These are phyloP conservation scores for Eurytoma californica DNA, from an alignment of 2,888 invertebrate species.

Conservation along the genomic window DNA sequence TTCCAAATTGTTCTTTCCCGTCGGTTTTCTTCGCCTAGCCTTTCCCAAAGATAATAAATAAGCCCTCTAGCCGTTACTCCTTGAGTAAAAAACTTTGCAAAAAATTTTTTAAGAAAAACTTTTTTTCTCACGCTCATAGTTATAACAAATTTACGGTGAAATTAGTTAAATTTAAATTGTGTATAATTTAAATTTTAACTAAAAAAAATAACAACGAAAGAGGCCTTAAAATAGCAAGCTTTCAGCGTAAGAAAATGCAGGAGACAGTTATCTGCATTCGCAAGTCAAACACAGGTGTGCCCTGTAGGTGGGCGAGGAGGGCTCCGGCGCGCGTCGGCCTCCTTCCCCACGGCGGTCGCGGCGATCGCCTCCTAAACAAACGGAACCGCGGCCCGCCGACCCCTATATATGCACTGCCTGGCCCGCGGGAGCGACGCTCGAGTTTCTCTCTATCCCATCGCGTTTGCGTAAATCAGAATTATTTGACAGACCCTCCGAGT, in stretches of 20 bases:
- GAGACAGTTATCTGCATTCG: constrained; percentile 5
- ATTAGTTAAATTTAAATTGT: too few relatives aligned
- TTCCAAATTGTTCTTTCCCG: constrained; percentile 15
- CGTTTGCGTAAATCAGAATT: constrained; percentile 49
- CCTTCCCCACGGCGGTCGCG: background rate
- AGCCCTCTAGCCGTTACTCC: too few relatives aligned
- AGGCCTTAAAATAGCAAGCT: too few relatives aligned
- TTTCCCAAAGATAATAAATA: constrained; percentile 13
- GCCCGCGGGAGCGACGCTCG: background rate
- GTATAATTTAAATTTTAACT: too few relatives aligned
- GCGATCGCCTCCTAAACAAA: constrained; percentile 34
- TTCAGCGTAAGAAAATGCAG: too few relatives aligned
- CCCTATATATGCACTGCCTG: background rate
- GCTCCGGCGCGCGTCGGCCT: background rate
- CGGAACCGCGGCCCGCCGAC: constrained; percentile 11
- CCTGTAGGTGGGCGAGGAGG: background rate
- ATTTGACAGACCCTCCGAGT: constrained; percentile 30
- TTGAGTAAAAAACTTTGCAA: too few relatives aligned
- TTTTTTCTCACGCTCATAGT: too few relatives aligned
- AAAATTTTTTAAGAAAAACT: too few relatives aligned
- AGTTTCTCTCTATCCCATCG: constrained; percentile 31
- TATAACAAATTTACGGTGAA: too few relatives aligned
- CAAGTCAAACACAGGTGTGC: constrained; percentile 41
- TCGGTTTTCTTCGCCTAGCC: background rate
- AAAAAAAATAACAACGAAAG: too few relatives aligned